Percentiles rank a stretch among this genome's conserved stretches.
Conservation (phyloP, 2,113 vertebrate species). For the Lepus americanus region DNA sequence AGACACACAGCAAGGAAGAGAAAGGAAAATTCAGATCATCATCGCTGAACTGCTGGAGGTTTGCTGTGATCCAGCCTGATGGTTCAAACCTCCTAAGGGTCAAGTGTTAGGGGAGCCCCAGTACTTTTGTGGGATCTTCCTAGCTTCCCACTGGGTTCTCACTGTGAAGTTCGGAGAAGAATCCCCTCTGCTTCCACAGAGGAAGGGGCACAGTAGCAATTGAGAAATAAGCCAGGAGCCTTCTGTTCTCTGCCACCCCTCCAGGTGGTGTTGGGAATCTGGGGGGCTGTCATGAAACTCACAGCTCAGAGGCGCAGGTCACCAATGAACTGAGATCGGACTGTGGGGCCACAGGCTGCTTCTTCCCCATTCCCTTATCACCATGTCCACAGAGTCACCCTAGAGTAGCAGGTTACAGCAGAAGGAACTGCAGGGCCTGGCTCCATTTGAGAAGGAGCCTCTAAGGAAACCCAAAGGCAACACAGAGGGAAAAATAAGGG, state of each 20-base stretch:
- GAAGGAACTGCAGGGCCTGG: not conserved
- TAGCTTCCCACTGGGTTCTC: not conserved
- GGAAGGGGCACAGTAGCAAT: not conserved
- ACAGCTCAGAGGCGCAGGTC: not conserved
- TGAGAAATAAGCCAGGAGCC: not conserved
- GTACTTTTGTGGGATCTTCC: not conserved
- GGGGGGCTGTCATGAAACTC: not conserved
- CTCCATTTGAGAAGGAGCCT: no score
- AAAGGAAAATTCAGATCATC: not conserved
- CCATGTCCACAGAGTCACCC: not conserved
- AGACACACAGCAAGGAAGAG: not conserved
- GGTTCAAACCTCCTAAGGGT: not conserved
- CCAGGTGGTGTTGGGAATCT: not conserved
- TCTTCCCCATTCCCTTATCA: not conserved
- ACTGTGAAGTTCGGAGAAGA: not conserved
- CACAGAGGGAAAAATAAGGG: not conserved
- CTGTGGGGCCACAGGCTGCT: not conserved
- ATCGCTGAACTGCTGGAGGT: not conserved
- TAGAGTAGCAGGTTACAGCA: not conserved
- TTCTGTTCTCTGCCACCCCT: not conserved
- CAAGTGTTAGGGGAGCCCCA: not conserved
- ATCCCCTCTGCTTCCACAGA: not conserved
- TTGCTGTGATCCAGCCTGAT: not conserved
- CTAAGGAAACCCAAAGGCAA: not conserved
- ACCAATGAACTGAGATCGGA: not conserved